A percentile compares a stretch with the other conserved stretches of the same genome.
phyloP scores from a whole-genome alignment of 23 tunicate genomes.

The Trididemnum nubilum region DNA sequence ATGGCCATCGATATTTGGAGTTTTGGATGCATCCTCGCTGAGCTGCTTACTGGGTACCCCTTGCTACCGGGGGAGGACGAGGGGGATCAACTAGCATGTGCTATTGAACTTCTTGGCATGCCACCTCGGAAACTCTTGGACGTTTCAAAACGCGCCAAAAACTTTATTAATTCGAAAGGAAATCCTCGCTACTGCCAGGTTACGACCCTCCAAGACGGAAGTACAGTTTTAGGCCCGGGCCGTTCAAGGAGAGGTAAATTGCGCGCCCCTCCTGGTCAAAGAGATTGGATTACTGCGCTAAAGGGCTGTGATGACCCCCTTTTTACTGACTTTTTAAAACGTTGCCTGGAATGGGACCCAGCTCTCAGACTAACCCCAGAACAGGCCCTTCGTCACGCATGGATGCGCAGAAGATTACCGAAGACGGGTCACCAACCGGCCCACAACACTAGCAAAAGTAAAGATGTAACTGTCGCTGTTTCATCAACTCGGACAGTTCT shows the following conservation, averaged over 20 bases:
- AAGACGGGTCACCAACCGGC: slow-evolving; percentile 60
- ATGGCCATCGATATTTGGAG: slow-evolving; percentile 99
- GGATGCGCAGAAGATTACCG: slow-evolving; percentile 94
- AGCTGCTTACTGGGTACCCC: slow-evolving; percentile 97
- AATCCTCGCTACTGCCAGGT: slow-evolving; percentile 97
- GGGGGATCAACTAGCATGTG: slow-evolving; percentile 96
- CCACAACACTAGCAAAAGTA: slow-evolving; percentile 56
- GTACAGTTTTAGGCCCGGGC: slow-evolving; percentile 90
- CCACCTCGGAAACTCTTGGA: slow-evolving; percentile 89
- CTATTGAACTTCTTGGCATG: slow-evolving; percentile 97
- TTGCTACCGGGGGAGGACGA: slow-evolving; percentile 98
- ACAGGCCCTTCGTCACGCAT: slow-evolving; percentile 95
- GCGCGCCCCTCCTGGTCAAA: slow-evolving; percentile 93
- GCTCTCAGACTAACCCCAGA: slow-evolving; percentile 80
- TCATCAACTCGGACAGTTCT: slow-evolving; percentile 79
- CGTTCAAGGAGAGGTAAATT: slow-evolving; percentile 89
- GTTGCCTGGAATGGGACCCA: slow-evolving; percentile 99
- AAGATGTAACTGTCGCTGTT: slow-evolving; percentile 62
- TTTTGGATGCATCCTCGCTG: slow-evolving; percentile 98
- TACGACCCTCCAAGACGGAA: slow-evolving; percentile 88
- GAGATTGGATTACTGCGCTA: slow-evolving; percentile 90
- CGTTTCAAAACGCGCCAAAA: slow-evolving; percentile 91
- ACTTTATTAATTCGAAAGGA: slow-evolving; percentile 95
- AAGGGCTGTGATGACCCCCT: slow-evolving; percentile 93
- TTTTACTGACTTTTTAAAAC: slow-evolving; percentile 83